phyloP scores from a whole-genome alignment of 2,113 vertebrate genomes.

The Pluvialis apricaria region DNA sequence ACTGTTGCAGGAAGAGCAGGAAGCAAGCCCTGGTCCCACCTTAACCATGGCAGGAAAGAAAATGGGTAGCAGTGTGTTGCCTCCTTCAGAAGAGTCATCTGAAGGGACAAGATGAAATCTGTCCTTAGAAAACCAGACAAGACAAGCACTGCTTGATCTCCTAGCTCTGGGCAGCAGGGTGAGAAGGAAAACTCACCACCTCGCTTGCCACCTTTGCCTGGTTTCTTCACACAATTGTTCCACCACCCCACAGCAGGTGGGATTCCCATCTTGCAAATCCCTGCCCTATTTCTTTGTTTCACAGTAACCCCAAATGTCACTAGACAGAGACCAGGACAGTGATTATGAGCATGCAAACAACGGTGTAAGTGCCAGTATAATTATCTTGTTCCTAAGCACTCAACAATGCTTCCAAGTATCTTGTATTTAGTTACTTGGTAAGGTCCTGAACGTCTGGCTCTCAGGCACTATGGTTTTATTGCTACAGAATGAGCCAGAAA shows the following conservation, averaged over 20 bases:
- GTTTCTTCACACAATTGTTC: background rate
- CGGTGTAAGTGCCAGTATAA: background rate
- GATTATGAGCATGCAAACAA: background rate
- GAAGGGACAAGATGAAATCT: background rate
- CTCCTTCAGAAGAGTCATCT: background rate
- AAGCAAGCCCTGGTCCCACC: background rate
- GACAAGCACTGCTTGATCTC: background rate
- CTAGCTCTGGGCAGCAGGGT: background rate
- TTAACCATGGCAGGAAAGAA: background rate
- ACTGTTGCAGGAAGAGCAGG: background rate
- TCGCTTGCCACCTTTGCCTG: background rate
- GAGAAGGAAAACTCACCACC: background rate
- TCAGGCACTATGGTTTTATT: slow-evolving; percentile 39
- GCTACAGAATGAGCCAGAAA: slow-evolving; percentile 47
- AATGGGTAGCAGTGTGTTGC: background rate
- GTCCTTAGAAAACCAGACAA: background rate
- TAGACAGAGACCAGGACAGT: background rate
- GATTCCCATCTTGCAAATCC: background rate
- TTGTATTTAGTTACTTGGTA: slow-evolving; percentile 18
- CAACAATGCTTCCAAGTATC: background rate
- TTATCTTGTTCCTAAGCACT: slow-evolving; percentile 35
- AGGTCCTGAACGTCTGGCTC: slow-evolving; percentile 35
- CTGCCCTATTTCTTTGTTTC: background rate
- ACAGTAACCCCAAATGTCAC: background rate
- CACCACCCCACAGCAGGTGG: background rate